Conservation (phyloP, 2,888 invertebrate genomes). For the Synanthedon andrenaeformis region DNA sequence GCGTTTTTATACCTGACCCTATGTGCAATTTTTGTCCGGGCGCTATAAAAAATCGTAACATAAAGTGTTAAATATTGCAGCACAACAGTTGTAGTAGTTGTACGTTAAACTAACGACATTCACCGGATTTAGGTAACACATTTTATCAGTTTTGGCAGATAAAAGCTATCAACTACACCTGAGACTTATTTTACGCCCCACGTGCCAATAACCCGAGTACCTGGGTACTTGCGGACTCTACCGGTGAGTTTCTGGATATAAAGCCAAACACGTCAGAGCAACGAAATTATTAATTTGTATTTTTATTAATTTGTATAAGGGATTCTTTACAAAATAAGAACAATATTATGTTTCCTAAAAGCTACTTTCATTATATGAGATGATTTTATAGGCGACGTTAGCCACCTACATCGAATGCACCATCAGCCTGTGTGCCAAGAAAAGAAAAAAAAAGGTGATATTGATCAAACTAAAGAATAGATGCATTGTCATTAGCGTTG, state of each 20-base stretch:
- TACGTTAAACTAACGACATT: constrained; percentile 14
- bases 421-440: no score
- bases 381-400: no score
- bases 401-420: no score
- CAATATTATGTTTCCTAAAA: no score
- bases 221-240: constrained; percentile 9
- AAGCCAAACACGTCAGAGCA: constrained; percentile 23
- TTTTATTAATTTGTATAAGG: constrained; percentile 18
- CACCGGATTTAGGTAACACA: constrained; percentile 40
- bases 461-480: no score
- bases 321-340: no score
- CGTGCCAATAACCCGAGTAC: constrained; percentile 52
- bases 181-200: constrained; percentile 63
- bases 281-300: constrained; percentile 31
- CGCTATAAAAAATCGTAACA: neutral
- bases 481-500: no score
- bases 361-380: no score
- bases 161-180: constrained; percentile 64
- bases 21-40: no score
- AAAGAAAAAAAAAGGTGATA: no score
- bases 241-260: constrained; percentile 29
- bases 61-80: neutral
- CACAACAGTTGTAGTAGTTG: neutral
- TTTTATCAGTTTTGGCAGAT: constrained; percentile 64
- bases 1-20: no score